Evolutionary conservation across 1,140 invertebrate genomes (phyloP).

Genomic region (Drosophila baimaii): DNA sequence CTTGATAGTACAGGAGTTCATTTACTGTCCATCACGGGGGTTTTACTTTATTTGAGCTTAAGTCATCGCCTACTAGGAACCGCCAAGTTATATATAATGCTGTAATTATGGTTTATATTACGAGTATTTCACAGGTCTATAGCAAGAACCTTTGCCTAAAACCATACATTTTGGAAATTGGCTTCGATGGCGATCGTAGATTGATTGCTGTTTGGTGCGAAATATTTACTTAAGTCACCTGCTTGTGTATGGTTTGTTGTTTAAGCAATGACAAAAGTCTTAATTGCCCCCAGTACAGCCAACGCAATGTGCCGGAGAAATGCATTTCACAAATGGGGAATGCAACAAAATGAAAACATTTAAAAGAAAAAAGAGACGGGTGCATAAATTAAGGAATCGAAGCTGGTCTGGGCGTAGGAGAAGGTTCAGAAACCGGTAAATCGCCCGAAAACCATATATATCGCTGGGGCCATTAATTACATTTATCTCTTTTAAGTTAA

Average conservation of each 20-base stretch:
- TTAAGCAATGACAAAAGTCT: conserved; percentile 29
- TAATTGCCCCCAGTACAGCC: conserved; percentile 30
- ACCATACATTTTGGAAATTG: conserved; percentile 43
- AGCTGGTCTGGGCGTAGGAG: conserved; percentile 46
- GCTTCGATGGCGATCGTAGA: conserved; percentile 36
- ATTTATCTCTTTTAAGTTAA: conserved; percentile 61
- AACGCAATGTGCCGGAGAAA: conserved; percentile 38
- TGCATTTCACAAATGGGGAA: conserved; percentile 54
- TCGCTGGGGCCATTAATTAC: conserved; percentile 58
- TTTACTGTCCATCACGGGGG: conserved; percentile 1
- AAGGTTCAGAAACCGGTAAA: conserved; percentile 76
- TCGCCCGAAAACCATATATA: conserved; percentile 54
- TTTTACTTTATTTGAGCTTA: not conserved
- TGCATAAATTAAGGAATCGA: conserved; percentile 59
- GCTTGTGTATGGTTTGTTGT: conserved; percentile 12
- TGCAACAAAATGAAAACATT: conserved; percentile 39
- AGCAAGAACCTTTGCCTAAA: conserved; percentile 3
- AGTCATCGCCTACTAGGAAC: too few relatives aligned
- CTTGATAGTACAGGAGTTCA: not conserved
- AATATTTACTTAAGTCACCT: conserved; percentile 25
- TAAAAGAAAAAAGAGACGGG: conserved; percentile 33
- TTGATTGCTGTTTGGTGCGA: not conserved
- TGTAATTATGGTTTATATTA: not conserved
- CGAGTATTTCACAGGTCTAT: conserved; percentile 18
- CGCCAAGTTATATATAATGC: not conserved